Evolutionary conservation across 2,888 invertebrate genomes (phyloP), one percentile per base, ranked within the genome.

Genomic region (Diarsia rubi): DNA sequence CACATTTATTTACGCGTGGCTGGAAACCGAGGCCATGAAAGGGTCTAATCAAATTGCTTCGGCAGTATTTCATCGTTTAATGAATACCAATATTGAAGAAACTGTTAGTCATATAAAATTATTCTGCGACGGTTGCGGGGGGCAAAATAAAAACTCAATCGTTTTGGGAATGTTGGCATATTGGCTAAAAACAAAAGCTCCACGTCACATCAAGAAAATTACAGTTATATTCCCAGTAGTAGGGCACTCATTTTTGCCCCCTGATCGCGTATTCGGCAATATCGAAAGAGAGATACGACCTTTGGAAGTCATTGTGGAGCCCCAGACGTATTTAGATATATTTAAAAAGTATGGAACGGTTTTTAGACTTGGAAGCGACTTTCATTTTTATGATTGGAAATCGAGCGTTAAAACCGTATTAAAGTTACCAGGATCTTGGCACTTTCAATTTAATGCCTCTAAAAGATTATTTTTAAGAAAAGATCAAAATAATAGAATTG

Each of bases 41-140:
- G 47, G 71, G 2, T 65, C 65, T 37, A 72, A 72, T 9, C 57
- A 72, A 5, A 72, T 72, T 9, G 57, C 71, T 65, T 72, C 65
- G 2, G 65, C 71, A 0, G 27, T 72, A 65, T 72, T 45, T 72
- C 71, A 65, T 65, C 64, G 5, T 0, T 2, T 72, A 47, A 47
- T 65, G 21, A 65, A 71, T 71, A 71, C 64, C n/a, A 71, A n/a
- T 65, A 8, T 65, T 65, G 71, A 71, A 37, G 64, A 65, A 11
- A 71, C 9, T 71, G 54, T 65, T 71, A 31, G 12, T 71, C 64
- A 71, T 71, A 4, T 71, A 0, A 65, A 72, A 65, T 45, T 65
- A 14, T 65, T 71, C 2, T 71, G 64, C 12, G 71, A 71, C 1
- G 71, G 49, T 49, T 49, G 49, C 3, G 21, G 47, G 19, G 47